Percentiles rank a stretch among this genome's conserved stretches.
Evolutionary conservation across 2,888 invertebrate species (phyloP).

Genomic region (Physocephala rufipes): DNA sequence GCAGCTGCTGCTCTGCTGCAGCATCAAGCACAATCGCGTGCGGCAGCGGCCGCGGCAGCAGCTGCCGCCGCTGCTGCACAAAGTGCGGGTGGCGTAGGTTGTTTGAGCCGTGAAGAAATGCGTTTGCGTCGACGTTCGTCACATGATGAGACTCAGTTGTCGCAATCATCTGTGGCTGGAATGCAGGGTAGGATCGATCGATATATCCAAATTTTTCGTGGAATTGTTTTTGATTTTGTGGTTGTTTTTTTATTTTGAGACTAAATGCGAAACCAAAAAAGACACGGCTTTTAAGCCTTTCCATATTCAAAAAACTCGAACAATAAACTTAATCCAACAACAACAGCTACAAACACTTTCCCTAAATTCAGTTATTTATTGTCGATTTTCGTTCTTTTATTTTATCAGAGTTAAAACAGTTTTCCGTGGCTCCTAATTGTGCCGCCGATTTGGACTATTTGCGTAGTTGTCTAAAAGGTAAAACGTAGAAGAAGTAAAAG

Average conservation of each 20-base stretch:
- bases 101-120: constrained; percentile 64
- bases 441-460: constrained; percentile 65
- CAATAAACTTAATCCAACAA: not conserved
- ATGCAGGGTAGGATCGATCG: constrained; percentile 43
- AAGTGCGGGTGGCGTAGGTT: constrained; percentile 38
- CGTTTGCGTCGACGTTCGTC: constrained; percentile 65
- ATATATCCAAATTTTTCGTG: not conserved
- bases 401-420: constrained; percentile 58
- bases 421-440: constrained; percentile 63
- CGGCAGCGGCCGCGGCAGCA: constrained; percentile 59
- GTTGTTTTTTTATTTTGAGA: too few relatives aligned
- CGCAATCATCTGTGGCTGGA: constrained; percentile 59
- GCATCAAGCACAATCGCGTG: constrained; percentile 63
- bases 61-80: constrained; percentile 50
- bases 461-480: constrained; percentile 66
- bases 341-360: not conserved
- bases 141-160: constrained; percentile 65
- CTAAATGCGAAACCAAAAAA: too few relatives aligned
- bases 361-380: constrained; percentile 6
- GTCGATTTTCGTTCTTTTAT: constrained; percentile 7
- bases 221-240: too few relatives aligned
- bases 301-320: too few relatives aligned
- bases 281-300: too few relatives aligned
- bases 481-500: constrained; percentile 40
- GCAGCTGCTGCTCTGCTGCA: constrained; percentile 62